Evolutionary conservation across 2,888 invertebrate species (phyloP), one percentile per base, ranked within the genome.

Genomic region (Leptinotarsa juncta): DNA sequence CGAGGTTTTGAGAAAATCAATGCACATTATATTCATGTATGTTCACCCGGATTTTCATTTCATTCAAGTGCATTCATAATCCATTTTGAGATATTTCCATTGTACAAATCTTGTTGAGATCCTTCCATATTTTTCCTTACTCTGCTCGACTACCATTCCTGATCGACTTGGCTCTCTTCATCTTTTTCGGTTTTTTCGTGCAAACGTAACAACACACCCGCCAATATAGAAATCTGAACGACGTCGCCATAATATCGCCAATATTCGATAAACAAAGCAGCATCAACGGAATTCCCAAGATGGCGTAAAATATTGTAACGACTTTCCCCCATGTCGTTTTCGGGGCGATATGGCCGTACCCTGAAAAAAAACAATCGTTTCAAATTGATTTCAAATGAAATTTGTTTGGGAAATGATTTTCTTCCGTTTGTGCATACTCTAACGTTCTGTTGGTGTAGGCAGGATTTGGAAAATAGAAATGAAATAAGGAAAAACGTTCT

Each of bases 251-350:
- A 79, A 96, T 94, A 86, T 97, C 96, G 7, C 97, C 97, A 82
- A 97, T 97, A 88, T 96, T 97, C 71, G 97, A 97, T 79, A 98
- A 91, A 83, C 97, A 98, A 20, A 98, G 91, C 83, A 98, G 91
- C 97, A 98, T 97, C 80, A 98, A 90, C 0, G 98, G 98, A 81
- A 98, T 98, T 66, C 96, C 98, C 79, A 97, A 91, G 85, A 98
- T 97, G 32, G 97, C 97, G 89, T 98, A 98, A 87, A 98, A 94
- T 84, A 98, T 97, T 16, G 98, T 98, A 80, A 96, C 95, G 80
- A 97, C 95, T 88, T 97, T 97, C 60, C 98, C 98, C 86, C 94
- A 94, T 83, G 94, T 93, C 0, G 98, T 98, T 89, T 96, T 97
- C 1, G 97, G 97, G 0, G 97, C 95, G 76, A 97, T 97, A 88